Evolutionary conservation across 2,888 invertebrate species (phyloP).

Genomic region (Cantharis flavilabris): DNA sequence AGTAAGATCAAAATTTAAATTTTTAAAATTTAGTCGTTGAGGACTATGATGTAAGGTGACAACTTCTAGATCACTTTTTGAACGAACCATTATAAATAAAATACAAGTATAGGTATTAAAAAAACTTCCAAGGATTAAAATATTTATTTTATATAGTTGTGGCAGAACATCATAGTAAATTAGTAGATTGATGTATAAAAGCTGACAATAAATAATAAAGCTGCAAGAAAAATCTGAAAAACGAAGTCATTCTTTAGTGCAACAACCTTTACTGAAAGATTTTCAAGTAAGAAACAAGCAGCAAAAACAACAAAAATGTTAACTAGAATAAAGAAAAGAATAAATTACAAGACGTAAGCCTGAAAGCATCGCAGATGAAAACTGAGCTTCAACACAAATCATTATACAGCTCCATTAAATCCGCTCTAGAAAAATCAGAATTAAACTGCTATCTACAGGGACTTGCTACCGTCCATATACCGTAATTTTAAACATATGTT

Average conservation of each 20-base stretch:
- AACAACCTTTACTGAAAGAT: constrained; percentile 20
- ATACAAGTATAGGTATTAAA: too few species aligned
- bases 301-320: constrained; percentile 26
- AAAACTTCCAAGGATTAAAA: too few species aligned
- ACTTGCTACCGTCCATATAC: constrained; percentile 23
- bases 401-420: constrained; percentile 32
- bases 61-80: too few species aligned
- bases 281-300: constrained; percentile 7
- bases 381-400: constrained; percentile 30
- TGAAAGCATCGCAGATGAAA: constrained; percentile 29
- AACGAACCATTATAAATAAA: too few species aligned
- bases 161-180: too few species aligned
- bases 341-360: constrained; percentile 29
- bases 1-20: too few species aligned
- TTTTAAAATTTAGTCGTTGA: too few species aligned
- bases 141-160: too few species aligned
- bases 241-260: constrained; percentile 20
- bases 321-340: constrained; percentile 25
- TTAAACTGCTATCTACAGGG: constrained; percentile 25
- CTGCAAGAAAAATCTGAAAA: constrained; percentile 11
- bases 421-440: constrained; percentile 30
- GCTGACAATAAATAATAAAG: not conserved
- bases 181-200: not conserved
- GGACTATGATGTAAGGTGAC: too few species aligned
- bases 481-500: constrained; percentile 31